phyloP scores from a whole-genome alignment of 2,888 invertebrate genomes.

The Leuctra nigra region DNA sequence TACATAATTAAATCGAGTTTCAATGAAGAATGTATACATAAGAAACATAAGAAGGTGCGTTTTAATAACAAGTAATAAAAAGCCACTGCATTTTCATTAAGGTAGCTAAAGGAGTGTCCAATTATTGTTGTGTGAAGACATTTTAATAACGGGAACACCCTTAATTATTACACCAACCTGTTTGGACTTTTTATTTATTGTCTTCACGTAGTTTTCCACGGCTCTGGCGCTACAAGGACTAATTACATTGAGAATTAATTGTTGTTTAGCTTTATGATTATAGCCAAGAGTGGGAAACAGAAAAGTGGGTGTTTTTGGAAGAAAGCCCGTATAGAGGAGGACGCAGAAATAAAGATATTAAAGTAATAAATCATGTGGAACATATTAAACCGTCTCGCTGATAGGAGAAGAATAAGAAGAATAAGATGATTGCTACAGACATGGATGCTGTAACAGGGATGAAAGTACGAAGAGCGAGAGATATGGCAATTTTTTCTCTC shows the following conservation, averaged over 20 bases:
- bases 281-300: neutral
- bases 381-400: conserved; percentile 14
- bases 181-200: conserved; percentile 1
- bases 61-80: too few relatives aligned
- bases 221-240: neutral
- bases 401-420: too few relatives aligned
- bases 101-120: conserved; percentile 6
- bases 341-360: conserved; percentile 15
- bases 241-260: neutral
- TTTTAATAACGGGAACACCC: neutral
- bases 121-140: conserved; percentile 6
- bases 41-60: too few relatives aligned
- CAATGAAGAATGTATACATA: too few relatives aligned
- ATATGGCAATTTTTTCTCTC: too few relatives aligned
- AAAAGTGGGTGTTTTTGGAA: conserved; percentile 1
- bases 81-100: conserved; percentile 1
- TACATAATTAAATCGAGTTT: too few relatives aligned
- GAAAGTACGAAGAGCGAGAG: too few relatives aligned
- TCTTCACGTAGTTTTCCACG: neutral
- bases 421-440: too few relatives aligned
- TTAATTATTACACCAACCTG: conserved; percentile 1
- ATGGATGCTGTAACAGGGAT: too few relatives aligned
- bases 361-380: conserved; percentile 15
- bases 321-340: neutral
- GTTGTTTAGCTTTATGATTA: neutral